phyloP scores from a whole-genome alignment of 2,888 invertebrate species.

The Meloe dianella region DNA sequence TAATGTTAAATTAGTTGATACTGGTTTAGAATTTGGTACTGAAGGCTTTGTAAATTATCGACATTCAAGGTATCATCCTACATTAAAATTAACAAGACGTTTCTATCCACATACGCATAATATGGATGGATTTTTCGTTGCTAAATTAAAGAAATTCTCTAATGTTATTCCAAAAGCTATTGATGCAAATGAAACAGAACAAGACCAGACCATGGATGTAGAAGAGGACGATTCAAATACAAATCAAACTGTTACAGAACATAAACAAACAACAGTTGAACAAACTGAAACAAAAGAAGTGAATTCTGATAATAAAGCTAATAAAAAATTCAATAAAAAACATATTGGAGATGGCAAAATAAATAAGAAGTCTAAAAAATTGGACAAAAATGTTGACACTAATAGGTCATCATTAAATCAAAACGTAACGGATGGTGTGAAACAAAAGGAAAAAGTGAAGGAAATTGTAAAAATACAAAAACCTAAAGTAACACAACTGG shows the following conservation, averaged over 20 bases:
- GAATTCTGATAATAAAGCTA: constrained; percentile 9
- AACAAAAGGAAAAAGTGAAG: not conserved
- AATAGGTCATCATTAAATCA: not conserved
- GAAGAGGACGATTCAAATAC: constrained; percentile 25
- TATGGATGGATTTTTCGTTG: constrained; percentile 99
- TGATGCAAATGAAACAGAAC: constrained; percentile 52
- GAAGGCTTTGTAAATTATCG: constrained; percentile 92
- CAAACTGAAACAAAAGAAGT: constrained; percentile 1
- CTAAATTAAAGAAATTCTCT: constrained; percentile 95
- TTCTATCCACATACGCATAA: constrained; percentile 99
- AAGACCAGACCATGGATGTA: constrained; percentile 28
- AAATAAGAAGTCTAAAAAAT: constrained; percentile 25
- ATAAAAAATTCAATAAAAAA: constrained; percentile 36
- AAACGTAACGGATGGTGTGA: not conserved
- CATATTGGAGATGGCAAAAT: constrained; percentile 31
- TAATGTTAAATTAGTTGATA: constrained; percentile 90
- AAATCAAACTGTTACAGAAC: too few species aligned
- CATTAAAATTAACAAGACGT: constrained; percentile 83
- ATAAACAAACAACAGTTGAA: too few species aligned
- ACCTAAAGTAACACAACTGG: not conserved
- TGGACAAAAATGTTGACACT: constrained; percentile 18
- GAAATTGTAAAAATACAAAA: not conserved
- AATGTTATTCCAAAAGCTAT: constrained; percentile 64
- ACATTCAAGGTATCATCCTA: constrained; percentile 86
- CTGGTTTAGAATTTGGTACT: constrained; percentile 93